Evolutionary conservation across 2,113 vertebrate genomes (phyloP), one percentile per base, ranked within the genome.

Genomic region (Muntiacus reevesi): DNA sequence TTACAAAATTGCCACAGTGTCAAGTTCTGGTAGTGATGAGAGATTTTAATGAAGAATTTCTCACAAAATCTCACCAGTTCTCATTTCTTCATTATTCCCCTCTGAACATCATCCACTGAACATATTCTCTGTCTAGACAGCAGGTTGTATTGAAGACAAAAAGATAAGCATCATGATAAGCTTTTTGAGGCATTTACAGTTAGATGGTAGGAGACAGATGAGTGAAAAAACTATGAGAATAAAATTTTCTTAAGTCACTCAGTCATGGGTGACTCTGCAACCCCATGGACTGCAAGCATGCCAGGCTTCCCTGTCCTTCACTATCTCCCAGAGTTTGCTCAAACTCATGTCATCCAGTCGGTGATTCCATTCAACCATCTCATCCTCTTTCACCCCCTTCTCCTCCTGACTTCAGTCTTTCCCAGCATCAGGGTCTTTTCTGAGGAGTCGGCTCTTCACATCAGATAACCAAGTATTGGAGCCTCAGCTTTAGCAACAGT

Each of bases 141-240:
- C 30, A 45, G 79, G 15, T 88, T 84, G 64, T 62, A 5, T n/a
- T 78, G 28, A 33, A 81, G 40, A 86, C 28, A 64, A 40, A 47
- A 95, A 91, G 47, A 45, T 55, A 60, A 14, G 2, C 50, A 78
- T 50, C 45, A 36, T 83, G n/a, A 21, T 55, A 50, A 83, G 5
- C 28, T 78, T 40, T 94, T 33, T 62, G 60, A 57, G 52, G 74
- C 43, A 28, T 90, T 92, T 64, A 59, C 11, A 10, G 7, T n/a
- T 47, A 88, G 9, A n/a, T 94, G 14, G n/a, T 43, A 88, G 25
- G 27, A 94, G 85, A 84, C 19, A 93, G 21, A 59, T 54, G 36
- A 91, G 54, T 67, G 93, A 89, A 92, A 95, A 82, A 90, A 36
- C 33, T 36, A 81, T 27, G 89, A 45, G 36, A 27, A 74, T 54